Base-by-base conservation (phyloP, 2,113 vertebrate genomes). In the Apteryx owenii region DNA sequence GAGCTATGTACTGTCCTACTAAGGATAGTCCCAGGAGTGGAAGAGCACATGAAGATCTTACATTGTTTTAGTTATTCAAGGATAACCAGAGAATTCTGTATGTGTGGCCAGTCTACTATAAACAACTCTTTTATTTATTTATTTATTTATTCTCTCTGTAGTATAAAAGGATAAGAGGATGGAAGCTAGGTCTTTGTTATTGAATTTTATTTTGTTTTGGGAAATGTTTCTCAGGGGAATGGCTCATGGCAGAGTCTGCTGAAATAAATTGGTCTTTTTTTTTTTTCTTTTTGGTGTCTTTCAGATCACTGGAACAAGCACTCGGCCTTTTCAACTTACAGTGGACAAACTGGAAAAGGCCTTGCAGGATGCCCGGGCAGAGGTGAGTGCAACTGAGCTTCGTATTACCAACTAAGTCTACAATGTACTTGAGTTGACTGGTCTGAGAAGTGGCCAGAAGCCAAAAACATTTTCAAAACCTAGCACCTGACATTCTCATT, bases 311-410 rank as follows among this genome's bases (percentile, higher is more conserved):
- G 98, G 98, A 58, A 95, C 96, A 73, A 98, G 97, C 64, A 97
- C 98, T 29, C 98, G 97, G 26, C 99, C 99, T 12, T 99, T 99
- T 97, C 99, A 99, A 70, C 99, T 99, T 44, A 99, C 99, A 3
- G 99, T 99, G 64, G 98, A 97, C 87, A 99, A 99, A 97, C 98
- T 99, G 93, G 99, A 99, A 93, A 97, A 96, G 85, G 98, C 98
- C 81, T 96, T 99, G 71, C 95, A 98, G 90, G 98, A 97, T 90
- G 99, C 99, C 16, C 97, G 5, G n/a, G 95, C 98, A 91, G 97
- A 99, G 97, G 98, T 98, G 68, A 93, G 90, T 46, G 44, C 56
- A 85, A 61, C 62, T 75, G 38, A 90, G 46, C 31, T 84, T 75
- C n/a, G 17, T 33, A 7, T 62, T 48, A 6, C 15, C 21, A 6